These are phyloP conservation scores for Melanostoma mellinum DNA, from an alignment of 2,888 invertebrate species.

Conservation along the genomic window DNA sequence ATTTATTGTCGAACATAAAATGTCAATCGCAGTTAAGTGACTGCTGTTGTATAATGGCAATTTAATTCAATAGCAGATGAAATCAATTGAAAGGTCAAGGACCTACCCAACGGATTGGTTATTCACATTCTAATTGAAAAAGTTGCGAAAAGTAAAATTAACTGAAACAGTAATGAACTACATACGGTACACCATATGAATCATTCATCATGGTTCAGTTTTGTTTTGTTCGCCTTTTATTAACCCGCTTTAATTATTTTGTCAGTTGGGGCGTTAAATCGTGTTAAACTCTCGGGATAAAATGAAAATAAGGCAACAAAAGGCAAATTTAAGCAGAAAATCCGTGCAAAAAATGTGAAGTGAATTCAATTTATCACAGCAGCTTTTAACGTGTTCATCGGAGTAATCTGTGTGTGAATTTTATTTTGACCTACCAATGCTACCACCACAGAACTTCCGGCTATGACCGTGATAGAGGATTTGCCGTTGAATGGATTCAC, in stretches of 20 bases:
- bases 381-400: conserved; percentile 28
- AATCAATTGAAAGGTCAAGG: neutral
- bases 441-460: conserved; percentile 19
- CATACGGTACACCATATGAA: neutral
- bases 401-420: conserved; percentile 18
- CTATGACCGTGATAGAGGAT: neutral
- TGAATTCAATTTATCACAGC: conserved; percentile 37
- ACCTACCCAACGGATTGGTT: neutral
- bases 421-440: neutral
- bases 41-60: conserved; percentile 17
- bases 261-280: neutral
- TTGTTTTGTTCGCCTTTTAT: neutral
- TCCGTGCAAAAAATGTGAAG: neutral
- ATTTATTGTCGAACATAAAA: conserved; percentile 1
- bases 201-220: neutral
- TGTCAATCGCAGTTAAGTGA: conserved; percentile 18
- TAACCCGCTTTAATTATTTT: neutral
- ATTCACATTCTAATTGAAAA: conserved; percentile 8
- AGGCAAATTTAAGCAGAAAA: neutral
- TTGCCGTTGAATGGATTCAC: neutral
- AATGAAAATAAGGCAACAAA: neutral
- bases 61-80: conserved; percentile 26
- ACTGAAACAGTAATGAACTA: neutral
- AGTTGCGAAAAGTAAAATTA: neutral
- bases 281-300: neutral